phyloP scores from a whole-genome alignment of 2,888 invertebrate species.

The Shargacucullia verbasci region DNA sequence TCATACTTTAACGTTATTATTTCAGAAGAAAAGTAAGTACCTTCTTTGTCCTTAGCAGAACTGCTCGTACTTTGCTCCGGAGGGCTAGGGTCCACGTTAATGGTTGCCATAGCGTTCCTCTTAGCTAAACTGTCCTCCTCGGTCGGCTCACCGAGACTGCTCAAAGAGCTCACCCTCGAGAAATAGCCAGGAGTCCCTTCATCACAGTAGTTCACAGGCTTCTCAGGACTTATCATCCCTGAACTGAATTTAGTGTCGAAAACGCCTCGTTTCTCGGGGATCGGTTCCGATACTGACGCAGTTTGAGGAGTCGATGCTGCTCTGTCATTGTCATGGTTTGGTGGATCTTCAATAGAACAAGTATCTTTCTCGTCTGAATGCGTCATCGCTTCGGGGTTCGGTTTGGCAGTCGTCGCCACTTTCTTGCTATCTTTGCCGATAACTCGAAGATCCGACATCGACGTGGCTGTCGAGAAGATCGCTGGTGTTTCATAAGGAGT shows the following conservation, averaged over 20 bases:
- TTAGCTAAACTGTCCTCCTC: conserved; percentile 83
- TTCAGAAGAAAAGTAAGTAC: conserved; percentile 57
- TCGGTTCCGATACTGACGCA: conserved; percentile 61
- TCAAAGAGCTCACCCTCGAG: conserved; percentile 91
- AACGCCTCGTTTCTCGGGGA: conserved; percentile 72
- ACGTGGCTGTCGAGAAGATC: conserved; percentile 96
- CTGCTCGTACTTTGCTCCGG: conserved; percentile 72
- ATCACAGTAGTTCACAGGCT: conserved; percentile 95
- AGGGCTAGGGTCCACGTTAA: conserved; percentile 75
- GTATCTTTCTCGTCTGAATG: conserved; percentile 86
- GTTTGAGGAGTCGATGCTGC: conserved; percentile 75
- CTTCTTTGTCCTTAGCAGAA: conserved; percentile 83
- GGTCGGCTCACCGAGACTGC: conserved; percentile 88
- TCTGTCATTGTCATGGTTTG: conserved; percentile 83
- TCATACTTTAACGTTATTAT: not conserved
- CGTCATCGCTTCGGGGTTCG: conserved; percentile 83
- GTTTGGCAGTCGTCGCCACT: conserved; percentile 72
- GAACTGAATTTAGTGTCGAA: conserved; percentile 90
- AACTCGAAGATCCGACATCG: conserved; percentile 94
- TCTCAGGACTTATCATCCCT: conserved; percentile 93
- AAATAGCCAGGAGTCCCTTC: conserved; percentile 96
- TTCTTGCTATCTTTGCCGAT: conserved; percentile 84
- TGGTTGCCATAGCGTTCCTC: conserved; percentile 83
- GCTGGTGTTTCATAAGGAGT: conserved; percentile 95
- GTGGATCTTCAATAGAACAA: conserved; percentile 84